Base-by-base conservation (phyloP, 2,797 vertebrate genomes). In the Podarcis lilfordi region DNA sequence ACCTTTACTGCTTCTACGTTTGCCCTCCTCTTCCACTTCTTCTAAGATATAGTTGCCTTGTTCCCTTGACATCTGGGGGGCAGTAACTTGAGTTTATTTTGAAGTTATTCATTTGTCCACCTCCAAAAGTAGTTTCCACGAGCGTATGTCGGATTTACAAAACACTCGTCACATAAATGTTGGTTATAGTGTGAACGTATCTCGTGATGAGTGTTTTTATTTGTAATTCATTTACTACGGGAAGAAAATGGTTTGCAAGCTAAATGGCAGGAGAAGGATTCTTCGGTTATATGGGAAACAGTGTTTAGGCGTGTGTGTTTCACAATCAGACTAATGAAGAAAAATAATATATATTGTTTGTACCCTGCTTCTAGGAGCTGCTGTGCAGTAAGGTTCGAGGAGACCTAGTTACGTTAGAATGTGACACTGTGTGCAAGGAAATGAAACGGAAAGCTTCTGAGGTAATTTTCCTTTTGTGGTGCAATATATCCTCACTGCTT, bases 401-500 rank as follows among this genome's bases (percentile, higher is more conserved):
- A 84, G 95, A 94, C 84, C 96, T 97, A 4, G 83, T 94, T 91
- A 95, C 94, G 1, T 86, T 98, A 85, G 94, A 97, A 90, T 99
- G 98, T 25, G 98, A 98, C 40, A 89, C 96, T 0, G 87, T 95
- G 19, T 99, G 98, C 96, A 97, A 94, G 93, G 98, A 98, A 88
- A 96, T 98, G 95, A 98, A 98, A 93, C 97, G 78, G 95, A 98
- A 97, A 92, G 97, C 97, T 21, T 96, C 95, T 93, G 98, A 99
- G 98, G 98, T 99, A 97, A 94, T 82, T 75, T 89, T 50, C 89
- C 85, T 0, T 0, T 82, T 86, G 45, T 66, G 80, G 40, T 86
- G 0, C 74, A 74, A 59, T 83, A 81, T 93, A 76, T 86, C 89
- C 7, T 85, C 15, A 6, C 9, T 82, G 9, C 64, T 91, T 94